Evolutionary conservation across 2,113 vertebrate species (phyloP), one percentile per base, ranked within the genome.

Genomic region (Tapirus terrestris): DNA sequence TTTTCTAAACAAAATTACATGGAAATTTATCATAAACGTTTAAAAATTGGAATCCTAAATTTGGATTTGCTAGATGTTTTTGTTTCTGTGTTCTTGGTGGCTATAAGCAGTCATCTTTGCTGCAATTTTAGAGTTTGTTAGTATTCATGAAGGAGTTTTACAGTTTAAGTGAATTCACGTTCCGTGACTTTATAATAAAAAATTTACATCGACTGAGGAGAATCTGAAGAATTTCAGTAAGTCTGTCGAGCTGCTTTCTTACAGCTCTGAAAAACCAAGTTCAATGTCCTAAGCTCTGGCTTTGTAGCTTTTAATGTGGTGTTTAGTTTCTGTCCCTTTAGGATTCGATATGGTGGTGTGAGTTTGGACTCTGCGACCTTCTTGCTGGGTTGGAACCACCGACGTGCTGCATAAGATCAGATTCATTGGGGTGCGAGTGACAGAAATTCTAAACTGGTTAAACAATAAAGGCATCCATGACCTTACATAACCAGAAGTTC

Each of bases 171-270:
- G 85, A 95, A 91, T 97, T 92, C 89, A 65, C 5, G 0, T 94
- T 82, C 97, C 16, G 3, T 70, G 94, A 87, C 93, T 97, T 94
- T 80, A 85, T 97, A 96, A 97, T 96, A 96, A 94, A 87, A 85
- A 81, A 94, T 97, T 96, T 97, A 95, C 96, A 94, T 82, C 72
- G 72, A 75, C 98, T 72, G 84, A 95, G 86, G 97, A 97, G 91
- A 97, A 97, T 96, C 94, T 97, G 97, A 91, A 94, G 84, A 96
- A 95, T 97, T 93, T 93, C 73, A 97, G 92, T n/a, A 48, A 84
- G 90, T 88, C 85, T 91, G 84, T 89, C 82, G 89, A 89, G 87
- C 82, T 67, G 88, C 10, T 31, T 91, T 87, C 48, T 80, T 94
- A 94, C 9, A 16, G 73, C 81, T 95, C 56, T 91, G 63, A 90